phyloP scores from a whole-genome alignment of 2,113 vertebrate species.

The Natator depressus region DNA sequence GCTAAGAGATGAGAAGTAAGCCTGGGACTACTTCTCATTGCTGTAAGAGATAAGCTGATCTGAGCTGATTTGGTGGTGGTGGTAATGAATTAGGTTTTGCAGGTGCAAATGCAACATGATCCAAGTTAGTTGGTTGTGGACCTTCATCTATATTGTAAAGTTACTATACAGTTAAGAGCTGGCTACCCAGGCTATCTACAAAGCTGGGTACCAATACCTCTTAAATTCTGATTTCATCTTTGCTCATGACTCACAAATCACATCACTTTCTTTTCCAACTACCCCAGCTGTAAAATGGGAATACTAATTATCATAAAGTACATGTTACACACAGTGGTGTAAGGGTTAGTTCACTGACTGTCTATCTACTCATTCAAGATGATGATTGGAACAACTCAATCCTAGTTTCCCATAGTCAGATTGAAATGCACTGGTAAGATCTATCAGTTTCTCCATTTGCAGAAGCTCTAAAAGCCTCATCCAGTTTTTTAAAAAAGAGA shows the following conservation, averaged over 20 bases:
- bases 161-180: background rate
- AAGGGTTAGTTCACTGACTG: background rate
- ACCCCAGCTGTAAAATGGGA: background rate
- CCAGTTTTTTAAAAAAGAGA: background rate
- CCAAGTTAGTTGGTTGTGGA: background rate
- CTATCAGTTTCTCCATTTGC: background rate
- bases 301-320: background rate
- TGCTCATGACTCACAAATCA: background rate
- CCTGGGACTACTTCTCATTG: background rate
- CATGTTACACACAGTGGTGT: background rate
- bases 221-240: background rate
- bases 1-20: background rate
- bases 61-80: background rate
- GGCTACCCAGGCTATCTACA: background rate
- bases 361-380: background rate
- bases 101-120: background rate
- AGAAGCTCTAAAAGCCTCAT: background rate
- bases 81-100: background rate
- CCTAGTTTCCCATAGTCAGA: background rate
- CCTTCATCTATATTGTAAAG: background rate
- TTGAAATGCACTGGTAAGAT: background rate
- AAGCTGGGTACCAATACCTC: accelerated
- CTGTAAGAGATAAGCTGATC: background rate
- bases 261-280: background rate
- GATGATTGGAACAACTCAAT: background rate